These are phyloP conservation scores for Tiphia femorata DNA, from an alignment of 2,888 invertebrate genomes.

Conservation along the genomic window DNA sequence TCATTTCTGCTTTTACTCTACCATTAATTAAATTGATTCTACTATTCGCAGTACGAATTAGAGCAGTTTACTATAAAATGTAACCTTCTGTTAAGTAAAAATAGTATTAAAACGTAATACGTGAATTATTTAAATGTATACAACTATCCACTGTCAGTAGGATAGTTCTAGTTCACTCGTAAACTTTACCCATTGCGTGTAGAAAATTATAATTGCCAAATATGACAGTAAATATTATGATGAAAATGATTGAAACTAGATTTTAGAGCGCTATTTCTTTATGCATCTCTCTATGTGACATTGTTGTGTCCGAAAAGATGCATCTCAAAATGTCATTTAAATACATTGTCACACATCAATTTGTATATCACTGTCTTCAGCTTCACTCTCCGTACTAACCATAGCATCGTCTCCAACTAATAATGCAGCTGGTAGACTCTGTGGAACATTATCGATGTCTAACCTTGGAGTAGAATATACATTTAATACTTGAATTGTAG, in stretches of 20 bases:
- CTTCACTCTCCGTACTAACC: constrained; percentile 67
- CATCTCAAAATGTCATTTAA: constrained; percentile 29
- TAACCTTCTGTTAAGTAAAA: too few relatives aligned
- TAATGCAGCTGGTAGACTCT: constrained; percentile 67
- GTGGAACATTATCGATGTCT: constrained; percentile 67
- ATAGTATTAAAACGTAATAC: too few relatives aligned
- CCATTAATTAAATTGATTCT: too few relatives aligned
- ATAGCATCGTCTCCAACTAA: constrained; percentile 68
- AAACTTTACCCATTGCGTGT: not conserved
- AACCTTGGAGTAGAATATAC: constrained; percentile 66
- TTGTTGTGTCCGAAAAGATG: not conserved
- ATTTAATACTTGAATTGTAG: constrained; percentile 67
- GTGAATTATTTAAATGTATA: too few relatives aligned
- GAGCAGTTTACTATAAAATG: too few relatives aligned
- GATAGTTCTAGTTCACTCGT: too few relatives aligned
- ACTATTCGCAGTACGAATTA: too few relatives aligned
- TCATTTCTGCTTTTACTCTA: too few relatives aligned
- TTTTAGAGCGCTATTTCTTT: not conserved
- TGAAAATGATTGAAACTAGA: not conserved
- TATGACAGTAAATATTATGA: not conserved
- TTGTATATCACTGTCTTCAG: constrained; percentile 68
- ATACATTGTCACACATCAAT: constrained; percentile 67
- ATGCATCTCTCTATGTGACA: not conserved
- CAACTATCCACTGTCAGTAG: too few relatives aligned
- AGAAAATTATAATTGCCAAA: not conserved